Evolutionary conservation across 2,113 vertebrate genomes (phyloP).

Genomic region (cat (Felis catus)): DNA sequence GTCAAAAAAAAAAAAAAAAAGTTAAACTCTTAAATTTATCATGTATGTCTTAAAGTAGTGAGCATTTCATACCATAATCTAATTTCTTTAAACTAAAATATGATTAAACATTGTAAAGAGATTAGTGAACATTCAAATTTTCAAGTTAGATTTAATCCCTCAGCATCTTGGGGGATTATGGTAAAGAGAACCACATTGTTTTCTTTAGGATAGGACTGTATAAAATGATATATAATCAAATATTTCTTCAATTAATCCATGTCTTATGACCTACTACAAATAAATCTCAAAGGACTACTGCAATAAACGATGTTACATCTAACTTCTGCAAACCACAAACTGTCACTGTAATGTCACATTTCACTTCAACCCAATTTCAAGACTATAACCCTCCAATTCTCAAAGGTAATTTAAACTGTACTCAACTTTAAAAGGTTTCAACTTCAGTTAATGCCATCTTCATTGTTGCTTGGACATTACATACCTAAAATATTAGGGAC

Average conservation of each 20-base stretch:
- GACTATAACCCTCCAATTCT: conserved; percentile 27
- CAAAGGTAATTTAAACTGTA: conserved; percentile 46
- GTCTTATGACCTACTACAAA: conserved; percentile 54
- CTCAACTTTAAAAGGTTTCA: conserved; percentile 48
- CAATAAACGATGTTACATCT: background rate
- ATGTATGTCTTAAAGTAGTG: background rate
- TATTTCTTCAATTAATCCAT: conserved; percentile 50
- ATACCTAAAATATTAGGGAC: background rate
- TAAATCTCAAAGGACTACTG: conserved; percentile 34
- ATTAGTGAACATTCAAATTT: background rate
- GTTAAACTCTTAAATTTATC: background rate
- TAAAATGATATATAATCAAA: background rate
- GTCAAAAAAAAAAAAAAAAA: conserved; percentile 22
- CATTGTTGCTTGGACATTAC: conserved; percentile 1
- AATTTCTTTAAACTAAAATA: conserved; percentile 3
- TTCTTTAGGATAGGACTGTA: conserved; percentile 6
- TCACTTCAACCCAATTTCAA: conserved; percentile 58
- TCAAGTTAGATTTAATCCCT: conserved; percentile 15
- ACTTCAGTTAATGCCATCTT: conserved; percentile 35
- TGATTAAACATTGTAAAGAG: background rate
- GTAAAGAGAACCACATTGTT: background rate
- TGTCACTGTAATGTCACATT: conserved; percentile 57
- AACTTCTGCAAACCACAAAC: conserved; percentile 46
- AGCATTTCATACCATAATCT: background rate
- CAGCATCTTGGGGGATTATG: background rate